Evolutionary conservation across 2,888 invertebrate genomes (phyloP).

Genomic region (Zele albiditarsus): DNA sequence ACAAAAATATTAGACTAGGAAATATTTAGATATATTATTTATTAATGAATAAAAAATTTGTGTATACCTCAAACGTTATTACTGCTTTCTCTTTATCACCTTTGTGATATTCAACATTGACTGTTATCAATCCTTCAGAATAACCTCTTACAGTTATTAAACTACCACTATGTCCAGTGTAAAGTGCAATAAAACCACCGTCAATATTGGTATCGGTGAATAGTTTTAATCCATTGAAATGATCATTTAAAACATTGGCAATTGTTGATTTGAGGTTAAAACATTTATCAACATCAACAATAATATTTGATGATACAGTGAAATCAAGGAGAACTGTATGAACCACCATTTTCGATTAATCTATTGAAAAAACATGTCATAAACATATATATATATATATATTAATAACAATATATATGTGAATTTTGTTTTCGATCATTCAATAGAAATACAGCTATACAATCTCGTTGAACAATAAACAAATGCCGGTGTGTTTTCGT

Average conservation of each 20-base stretch:
- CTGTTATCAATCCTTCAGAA: slow-evolving; percentile 83
- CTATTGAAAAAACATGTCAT: no score
- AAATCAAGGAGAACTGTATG: slow-evolving; percentile 88
- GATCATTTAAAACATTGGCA: slow-evolving; percentile 81
- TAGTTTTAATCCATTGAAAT: slow-evolving; percentile 82
- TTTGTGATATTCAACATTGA: slow-evolving; percentile 89
- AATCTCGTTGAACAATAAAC: no score
- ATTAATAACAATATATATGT: no score
- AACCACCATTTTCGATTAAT: slow-evolving; percentile 78
- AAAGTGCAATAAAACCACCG: slow-evolving; percentile 81
- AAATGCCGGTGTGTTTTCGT: no score
- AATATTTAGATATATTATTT: no score
- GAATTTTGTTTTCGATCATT: no score
- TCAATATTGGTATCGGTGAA: slow-evolving; percentile 80
- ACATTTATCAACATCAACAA: slow-evolving; percentile 80
- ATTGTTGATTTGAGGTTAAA: slow-evolving; percentile 80
- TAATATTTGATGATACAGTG: slow-evolving; percentile 80
- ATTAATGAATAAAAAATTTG: slow-evolving; percentile 54
- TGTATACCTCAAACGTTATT: slow-evolving; percentile 84
- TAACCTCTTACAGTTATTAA: slow-evolving; percentile 83
- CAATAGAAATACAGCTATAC: no score
- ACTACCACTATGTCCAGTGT: slow-evolving; percentile 81
- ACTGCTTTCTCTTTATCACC: slow-evolving; percentile 83
- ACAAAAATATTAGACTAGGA: no score
- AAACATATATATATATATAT: no score